Evolutionary conservation across 2,888 invertebrate genomes (phyloP), one percentile per base, ranked within the genome.

Genomic region (Drosophila macrospina): DNA sequence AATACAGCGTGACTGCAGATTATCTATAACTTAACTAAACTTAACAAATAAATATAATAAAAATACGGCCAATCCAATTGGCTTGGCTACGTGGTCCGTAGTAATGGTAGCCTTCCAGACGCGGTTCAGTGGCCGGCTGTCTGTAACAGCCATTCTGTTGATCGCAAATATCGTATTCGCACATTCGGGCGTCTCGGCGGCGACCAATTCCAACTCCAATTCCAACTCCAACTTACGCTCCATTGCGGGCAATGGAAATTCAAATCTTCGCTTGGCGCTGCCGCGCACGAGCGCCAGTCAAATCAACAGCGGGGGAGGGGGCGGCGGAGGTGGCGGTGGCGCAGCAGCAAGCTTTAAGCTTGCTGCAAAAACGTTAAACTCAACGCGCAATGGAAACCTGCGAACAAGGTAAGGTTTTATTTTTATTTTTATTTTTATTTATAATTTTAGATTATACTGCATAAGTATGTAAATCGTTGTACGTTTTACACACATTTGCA

Each of bases 201-300:
- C 74, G 30, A 79, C 78, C 52, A 61, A 50, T 11, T 51, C 52
- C 26, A 32, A 48, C 28, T 39, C 78, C 47, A 82, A 81, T 10
- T 51, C 42, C 26, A 32, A 48, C 28, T 28, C 78, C 47, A 28
- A 28, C 28, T 47, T 32, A 8, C 89, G 92, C 59, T 89, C 92
- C 54, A 32, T 70, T 44, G 39, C 62, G 36, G 90, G 90, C 56
- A 91, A 90, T 78, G 91, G 90, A 45, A 91, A 91, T 87, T 76
- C 89, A 69, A 90, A 94, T 82, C 91, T 94, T 47, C 92, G 94
- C 45, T 91, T 94, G 68, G 74, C 74, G 32, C 60, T 74, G 28
- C 94, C 95, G 54, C 92, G 94, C 73, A 93, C 95, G 76, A 93
- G 95, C 89, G 93, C 94, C 78, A 94, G 92, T 78, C 94, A 94